These are phyloP conservation scores for Pelmatolapia mariae DNA, from an alignment of 2,113 vertebrate genomes.

Conservation along the genomic window DNA sequence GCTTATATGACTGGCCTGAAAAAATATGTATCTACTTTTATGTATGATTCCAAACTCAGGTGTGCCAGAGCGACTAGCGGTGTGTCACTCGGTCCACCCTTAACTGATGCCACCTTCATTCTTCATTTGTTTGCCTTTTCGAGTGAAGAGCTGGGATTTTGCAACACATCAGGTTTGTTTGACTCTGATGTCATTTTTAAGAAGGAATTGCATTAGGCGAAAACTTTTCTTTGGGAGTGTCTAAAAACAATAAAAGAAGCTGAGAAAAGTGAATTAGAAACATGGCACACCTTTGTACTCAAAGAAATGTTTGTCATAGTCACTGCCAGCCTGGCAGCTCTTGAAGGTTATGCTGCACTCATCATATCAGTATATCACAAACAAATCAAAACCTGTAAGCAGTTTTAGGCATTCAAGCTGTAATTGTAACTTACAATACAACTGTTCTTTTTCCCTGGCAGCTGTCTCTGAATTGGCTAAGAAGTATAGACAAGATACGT, in stretches of 20 bases:
- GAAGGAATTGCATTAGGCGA: fast-evolving
- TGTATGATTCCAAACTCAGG: background rate
- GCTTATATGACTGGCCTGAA: background rate
- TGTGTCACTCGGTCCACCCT: background rate
- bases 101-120: background rate
- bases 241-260: background rate
- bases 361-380: background rate
- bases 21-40: background rate
- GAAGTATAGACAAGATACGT: background rate
- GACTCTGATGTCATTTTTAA: background rate
- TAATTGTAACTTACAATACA: background rate
- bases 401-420: background rate
- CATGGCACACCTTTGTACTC: background rate
- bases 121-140: background rate
- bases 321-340: background rate
- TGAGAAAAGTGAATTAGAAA: background rate
- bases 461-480: background rate
- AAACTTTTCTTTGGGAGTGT: background rate
- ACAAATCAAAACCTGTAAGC: background rate
- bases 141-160: background rate
- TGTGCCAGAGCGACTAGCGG: background rate
- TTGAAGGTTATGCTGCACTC: background rate
- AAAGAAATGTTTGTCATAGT: background rate
- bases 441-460: background rate
- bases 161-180: background rate